Percentiles rank a stretch among this genome's conserved stretches.
These are phyloP conservation scores for Hydrocynus forskahlii DNA, from an alignment of 2,797 vertebrate species.

Conservation along the genomic window DNA sequence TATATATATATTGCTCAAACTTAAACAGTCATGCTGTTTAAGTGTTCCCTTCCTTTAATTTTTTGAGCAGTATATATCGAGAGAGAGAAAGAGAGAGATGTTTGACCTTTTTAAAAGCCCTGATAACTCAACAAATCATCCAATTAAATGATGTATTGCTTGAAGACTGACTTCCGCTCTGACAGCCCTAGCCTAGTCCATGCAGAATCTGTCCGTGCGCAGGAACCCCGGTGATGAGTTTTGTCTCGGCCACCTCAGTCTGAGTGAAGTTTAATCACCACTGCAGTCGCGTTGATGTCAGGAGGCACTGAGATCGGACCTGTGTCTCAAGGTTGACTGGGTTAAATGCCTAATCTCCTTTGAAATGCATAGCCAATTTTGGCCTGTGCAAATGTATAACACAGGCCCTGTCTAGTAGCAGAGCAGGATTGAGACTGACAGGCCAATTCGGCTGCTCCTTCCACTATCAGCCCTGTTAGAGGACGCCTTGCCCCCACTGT, in stretches of 20 bases:
- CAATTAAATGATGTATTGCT: no score
- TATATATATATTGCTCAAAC: no score
- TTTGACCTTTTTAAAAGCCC: no score
- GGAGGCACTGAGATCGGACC: constrained; percentile 8
- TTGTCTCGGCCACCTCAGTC: not conserved
- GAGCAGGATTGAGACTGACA: constrained; percentile 63
- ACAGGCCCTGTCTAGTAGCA: constrained; percentile 19
- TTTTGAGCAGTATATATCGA: no score
- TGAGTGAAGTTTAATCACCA: not conserved
- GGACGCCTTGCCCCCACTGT: not conserved
- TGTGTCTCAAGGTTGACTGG: constrained; percentile 6
- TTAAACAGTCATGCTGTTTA: no score
- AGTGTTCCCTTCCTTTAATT: no score
- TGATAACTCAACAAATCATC: no score
- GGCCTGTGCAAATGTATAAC: constrained; percentile 22
- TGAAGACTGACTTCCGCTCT: no score
- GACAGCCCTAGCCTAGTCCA: no score
- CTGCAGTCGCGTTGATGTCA: not conserved
- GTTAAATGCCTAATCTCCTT: constrained; percentile 33
- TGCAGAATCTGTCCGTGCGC: no score
- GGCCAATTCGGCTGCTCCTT: constrained; percentile 62
- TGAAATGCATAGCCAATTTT: constrained; percentile 30
- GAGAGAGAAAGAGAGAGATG: no score
- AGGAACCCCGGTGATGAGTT: no score
- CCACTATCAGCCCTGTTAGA: constrained; percentile 45